These are phyloP conservation scores for Palythoa grandis DNA, from an alignment of 92 coral and sea anemone genomes.

Conservation along the genomic window DNA sequence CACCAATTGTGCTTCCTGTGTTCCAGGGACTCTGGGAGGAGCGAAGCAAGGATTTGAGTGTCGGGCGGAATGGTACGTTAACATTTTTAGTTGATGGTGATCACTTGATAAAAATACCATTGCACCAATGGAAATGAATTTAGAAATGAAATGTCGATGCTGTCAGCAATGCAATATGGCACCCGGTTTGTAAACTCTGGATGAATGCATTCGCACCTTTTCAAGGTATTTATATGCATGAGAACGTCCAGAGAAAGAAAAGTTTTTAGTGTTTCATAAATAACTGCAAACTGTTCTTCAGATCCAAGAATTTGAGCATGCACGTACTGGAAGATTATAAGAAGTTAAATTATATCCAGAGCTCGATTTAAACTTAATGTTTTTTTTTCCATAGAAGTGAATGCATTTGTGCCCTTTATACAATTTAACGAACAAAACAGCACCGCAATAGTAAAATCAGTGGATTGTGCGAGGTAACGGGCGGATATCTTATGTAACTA, in stretches of 20 bases:
- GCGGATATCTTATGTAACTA: too few relatives aligned
- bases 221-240: not conserved
- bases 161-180: not conserved
- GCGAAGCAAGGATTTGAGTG: slow-evolving; percentile 90
- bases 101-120: not conserved
- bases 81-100: not conserved
- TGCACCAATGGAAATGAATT: not conserved
- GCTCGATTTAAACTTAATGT: too few relatives aligned
- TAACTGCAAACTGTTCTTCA: not conserved
- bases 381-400: too few relatives aligned
- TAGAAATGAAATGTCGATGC: not conserved
- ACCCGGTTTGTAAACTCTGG: not conserved
- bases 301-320: not conserved
- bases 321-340: not conserved
- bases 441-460: too few relatives aligned
- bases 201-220: not conserved
- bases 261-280: not conserved
- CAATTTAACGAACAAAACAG: too few relatives aligned
- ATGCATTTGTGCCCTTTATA: too few relatives aligned
- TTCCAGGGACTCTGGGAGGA: slow-evolving; percentile 97
- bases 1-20: slow-evolving; percentile 93
- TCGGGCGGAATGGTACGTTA: slow-evolving; percentile 88
- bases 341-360: too few relatives aligned
- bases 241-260: not conserved
- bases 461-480: too few relatives aligned